Base-by-base conservation (phyloP, 2,113 vertebrate genomes). In the Etheostoma spectabile region DNA sequence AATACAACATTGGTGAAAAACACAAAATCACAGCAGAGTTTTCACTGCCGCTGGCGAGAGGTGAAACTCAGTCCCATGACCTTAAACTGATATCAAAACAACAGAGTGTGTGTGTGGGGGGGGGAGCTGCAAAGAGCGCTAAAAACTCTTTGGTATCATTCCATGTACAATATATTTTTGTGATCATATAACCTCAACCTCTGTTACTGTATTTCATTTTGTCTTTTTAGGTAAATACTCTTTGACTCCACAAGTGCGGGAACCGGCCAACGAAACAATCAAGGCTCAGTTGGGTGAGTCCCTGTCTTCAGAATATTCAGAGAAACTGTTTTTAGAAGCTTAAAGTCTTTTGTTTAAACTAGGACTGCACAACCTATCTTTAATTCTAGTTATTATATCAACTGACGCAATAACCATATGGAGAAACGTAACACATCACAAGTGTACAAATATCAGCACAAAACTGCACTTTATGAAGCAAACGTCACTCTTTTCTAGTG, bases 231-330 rank as follows among this genome's bases (percentile, higher is more conserved):
- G n/a, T 1, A 4, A 74, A 0, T 87, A 82, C 42, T 75, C 7
- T 70, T 38, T 87, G 61, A 38, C 1, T 16, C 95, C 96, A 30
- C 55, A 93, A 60, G 91, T 99, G 33, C 53, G 87, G 63, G 93
- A 95, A 78, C 97, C 98, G 0, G 73, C 60, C 14, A 95, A 95
- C 45, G 93, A 96, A 15, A 92, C 92, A 0, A 38, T 97, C 81
- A 95, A 94, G 92, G 94, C 92, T 35, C 59, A 82, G 3, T 61
- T 86, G 4, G 97, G 98, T 98, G 88, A 97, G 97, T 91, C 22
- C 2, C 24, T 12, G 15, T 18, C n/a, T 48, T 18, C n/a, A 49
- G 2, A 6, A 22, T 27, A 18, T 62, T 66, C 11, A 35, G 53
- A 56, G 12, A 33, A 49, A 30, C 5, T 24, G 2, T 59, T 18